phyloP scores from a whole-genome alignment of 2,888 invertebrate genomes.

The Mantis religiosa region DNA sequence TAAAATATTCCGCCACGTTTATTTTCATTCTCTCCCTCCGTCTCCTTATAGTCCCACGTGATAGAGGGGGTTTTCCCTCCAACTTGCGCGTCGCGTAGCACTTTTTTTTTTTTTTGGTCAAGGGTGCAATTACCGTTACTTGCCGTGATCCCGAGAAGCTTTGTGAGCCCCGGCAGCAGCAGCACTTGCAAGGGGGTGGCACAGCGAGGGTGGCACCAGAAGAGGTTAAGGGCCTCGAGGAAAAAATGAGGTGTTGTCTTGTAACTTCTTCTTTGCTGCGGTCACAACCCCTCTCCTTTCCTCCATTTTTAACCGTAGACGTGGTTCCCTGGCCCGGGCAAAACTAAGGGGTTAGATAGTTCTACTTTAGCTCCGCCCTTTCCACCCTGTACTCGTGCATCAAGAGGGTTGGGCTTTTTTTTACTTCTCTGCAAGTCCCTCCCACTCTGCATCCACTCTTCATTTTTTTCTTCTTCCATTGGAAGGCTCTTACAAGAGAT shows the following conservation, averaged over 20 bases:
- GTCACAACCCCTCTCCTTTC: neutral
- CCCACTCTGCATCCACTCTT: neutral
- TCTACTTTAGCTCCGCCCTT: neutral
- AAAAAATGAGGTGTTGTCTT: slow-evolving; percentile 26
- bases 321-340: neutral
- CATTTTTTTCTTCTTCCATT: slow-evolving; percentile 26
- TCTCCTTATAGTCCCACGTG: neutral
- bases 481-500: slow-evolving; percentile 11
- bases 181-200: slow-evolving; percentile 23
- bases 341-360: neutral
- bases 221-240: slow-evolving; percentile 15
- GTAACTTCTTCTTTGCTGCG: slow-evolving; percentile 13
- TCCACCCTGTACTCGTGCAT: neutral
- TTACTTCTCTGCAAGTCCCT: neutral
- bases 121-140: slow-evolving; percentile 30
- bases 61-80: neutral
- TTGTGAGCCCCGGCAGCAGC: slow-evolving; percentile 26
- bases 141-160: slow-evolving; percentile 19
- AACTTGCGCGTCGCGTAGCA: neutral
- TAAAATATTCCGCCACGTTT: slow-evolving; percentile 31
- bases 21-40: slow-evolving; percentile 24
- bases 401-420: slow-evolving; percentile 10
- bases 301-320: slow-evolving; percentile 12
- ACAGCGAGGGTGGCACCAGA: neutral
- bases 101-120: slow-evolving; percentile 14